Percentiles rank a stretch among this genome's conserved stretches.
Conservation (phyloP, 2,797 vertebrate genomes). For the Helicolenus hilgendorfi region DNA sequence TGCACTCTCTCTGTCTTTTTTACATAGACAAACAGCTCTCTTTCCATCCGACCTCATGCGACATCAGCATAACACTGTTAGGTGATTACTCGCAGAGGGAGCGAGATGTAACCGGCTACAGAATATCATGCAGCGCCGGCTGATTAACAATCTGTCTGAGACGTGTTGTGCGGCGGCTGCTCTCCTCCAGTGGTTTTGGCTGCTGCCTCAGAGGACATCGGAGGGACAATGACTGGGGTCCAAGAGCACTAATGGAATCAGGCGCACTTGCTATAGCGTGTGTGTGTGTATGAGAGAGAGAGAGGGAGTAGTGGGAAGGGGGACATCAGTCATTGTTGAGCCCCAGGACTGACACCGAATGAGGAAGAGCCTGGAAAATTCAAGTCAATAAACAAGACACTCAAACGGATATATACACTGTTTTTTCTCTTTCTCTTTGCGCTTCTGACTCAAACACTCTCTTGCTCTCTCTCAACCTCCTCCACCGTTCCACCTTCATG, state of each 20-base stretch:
- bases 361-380: constrained; percentile 31
- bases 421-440: background rate
- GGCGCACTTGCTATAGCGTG: background rate
- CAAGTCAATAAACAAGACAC: constrained; percentile 32
- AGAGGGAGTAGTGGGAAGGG: background rate
- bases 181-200: constrained; percentile 63
- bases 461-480: constrained; percentile 18
- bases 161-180: constrained; percentile 51
- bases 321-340: constrained; percentile 40
- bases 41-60: constrained; percentile 55
- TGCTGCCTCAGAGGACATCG: constrained; percentile 70
- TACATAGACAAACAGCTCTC: constrained; percentile 47
- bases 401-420: background rate
- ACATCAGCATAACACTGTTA: constrained; percentile 70
- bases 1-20: constrained; percentile 9
- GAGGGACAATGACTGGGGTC: constrained; percentile 65
- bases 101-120: constrained; percentile 53
- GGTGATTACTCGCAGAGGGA: constrained; percentile 72
- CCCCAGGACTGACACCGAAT: constrained; percentile 29
- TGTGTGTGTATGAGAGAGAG: background rate
- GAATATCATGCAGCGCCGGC: constrained; percentile 67
- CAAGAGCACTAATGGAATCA: constrained; percentile 74
- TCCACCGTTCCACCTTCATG: constrained; percentile 18
- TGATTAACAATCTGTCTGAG: constrained; percentile 81
- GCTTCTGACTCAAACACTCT: constrained; percentile 18